Base-by-base conservation (phyloP, 1,140 invertebrate species). In the Tigriopus japonicus region DNA sequence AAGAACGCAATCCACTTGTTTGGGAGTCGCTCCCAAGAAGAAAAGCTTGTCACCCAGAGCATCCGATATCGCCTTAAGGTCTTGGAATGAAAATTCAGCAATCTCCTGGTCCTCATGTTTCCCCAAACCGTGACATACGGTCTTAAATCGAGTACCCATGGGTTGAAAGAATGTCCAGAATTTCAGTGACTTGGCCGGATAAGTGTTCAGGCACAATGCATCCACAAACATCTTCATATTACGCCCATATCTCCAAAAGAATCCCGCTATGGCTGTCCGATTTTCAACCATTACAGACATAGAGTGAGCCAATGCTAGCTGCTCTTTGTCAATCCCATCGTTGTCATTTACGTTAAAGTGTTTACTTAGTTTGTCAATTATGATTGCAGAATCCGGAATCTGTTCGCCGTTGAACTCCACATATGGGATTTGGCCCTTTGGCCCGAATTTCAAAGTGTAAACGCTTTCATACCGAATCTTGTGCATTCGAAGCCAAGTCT, bases 271-370 rank as follows among this genome's bases (percentile, higher is more conserved):
- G 49, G 84, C 81, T 9, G 91, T 78, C 71, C 92, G 87, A 69
- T 92, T 91, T 72, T 94, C 87, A 66, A 92, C 81, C 87, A 93
- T 91, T 19, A 85, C 87, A 68, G 88, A 87, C 75, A 87, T 88
- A n/a, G 88, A 87, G 72, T 93, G 86, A 10, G 86, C 81, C 13
- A 89, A 78, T 66, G 84, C 86, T 63, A 83, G 82, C 70, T 95
- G 87, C 67, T 89, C 87, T 56, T 80, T 71, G 52, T 81, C 86
- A 17, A 95, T 74, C 42, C 76, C 75, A 1, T 76, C 79, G 71
- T 94, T 88, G 64, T 90, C 73, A 70, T 92, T 85, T 69, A 86
- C 84, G 64, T 78, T 80, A 69, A 84, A 89, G 66, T 83, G 83
- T 67, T 83, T 78, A 21, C 83, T 80, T 17, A 93, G 73, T 64